A percentile compares a stretch with the other conserved stretches of the same genome.
These are phyloP conservation scores for Drosophila biarmipes DNA, from an alignment of 1,140 invertebrate species.

Conservation along the genomic window DNA sequence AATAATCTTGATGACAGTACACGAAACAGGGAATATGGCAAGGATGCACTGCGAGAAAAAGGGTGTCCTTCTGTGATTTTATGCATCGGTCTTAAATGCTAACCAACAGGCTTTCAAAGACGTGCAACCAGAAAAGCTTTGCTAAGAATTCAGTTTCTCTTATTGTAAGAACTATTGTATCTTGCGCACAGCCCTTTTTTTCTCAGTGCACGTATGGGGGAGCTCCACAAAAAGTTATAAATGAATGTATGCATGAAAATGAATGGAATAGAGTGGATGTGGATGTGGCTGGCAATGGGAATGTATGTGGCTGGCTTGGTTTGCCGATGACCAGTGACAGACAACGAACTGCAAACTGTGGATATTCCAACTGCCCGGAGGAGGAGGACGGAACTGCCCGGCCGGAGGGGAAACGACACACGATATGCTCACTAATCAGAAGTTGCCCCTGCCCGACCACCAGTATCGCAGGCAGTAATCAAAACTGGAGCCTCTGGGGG, in stretches of 20 bases:
- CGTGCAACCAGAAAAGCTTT: no score
- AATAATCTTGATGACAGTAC: constrained; percentile 60
- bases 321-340: constrained; percentile 49
- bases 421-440: constrained; percentile 33
- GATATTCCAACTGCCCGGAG: constrained; percentile 27
- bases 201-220: constrained; percentile 4
- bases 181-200: not conserved
- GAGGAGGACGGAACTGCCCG: not conserved
- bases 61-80: not conserved
- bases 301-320: constrained; percentile 10
- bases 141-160: no score
- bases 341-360: constrained; percentile 59
- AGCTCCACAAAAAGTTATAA: constrained; percentile 12
- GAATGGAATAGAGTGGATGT: constrained; percentile 39
- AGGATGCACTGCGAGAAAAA: not conserved
- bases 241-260: constrained; percentile 35
- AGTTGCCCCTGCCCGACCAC: not conserved
- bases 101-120: no score
- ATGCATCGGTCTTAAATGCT: no score
- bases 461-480: constrained; percentile 21
- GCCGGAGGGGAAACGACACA: constrained; percentile 16
- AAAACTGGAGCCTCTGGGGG: constrained; percentile 3
- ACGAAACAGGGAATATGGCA: not conserved
- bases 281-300: constrained; percentile 9
- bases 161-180: no score